A percentile compares a stretch with the other conserved stretches of the same genome.
Conservation (phyloP, 2,797 vertebrate species). For the Paratrypauchen microcephalus region DNA sequence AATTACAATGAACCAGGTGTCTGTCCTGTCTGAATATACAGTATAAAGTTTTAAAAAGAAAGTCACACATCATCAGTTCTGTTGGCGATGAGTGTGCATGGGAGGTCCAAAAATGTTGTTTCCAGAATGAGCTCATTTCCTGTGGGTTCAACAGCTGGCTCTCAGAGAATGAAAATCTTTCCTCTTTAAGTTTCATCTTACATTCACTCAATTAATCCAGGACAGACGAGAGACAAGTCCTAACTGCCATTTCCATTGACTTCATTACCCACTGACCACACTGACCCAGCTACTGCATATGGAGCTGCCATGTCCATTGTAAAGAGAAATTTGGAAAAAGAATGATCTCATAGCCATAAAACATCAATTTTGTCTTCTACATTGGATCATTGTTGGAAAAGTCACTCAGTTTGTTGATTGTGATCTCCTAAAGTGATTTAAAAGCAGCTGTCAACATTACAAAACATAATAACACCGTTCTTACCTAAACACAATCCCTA, state of each 20-base stretch:
- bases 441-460: conserved; percentile 8
- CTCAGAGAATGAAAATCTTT: conserved; percentile 31
- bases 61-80: conserved; percentile 18
- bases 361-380: conserved; percentile 19
- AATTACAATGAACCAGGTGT: conserved; percentile 9
- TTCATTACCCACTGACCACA: conserved; percentile 27
- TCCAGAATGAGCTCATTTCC: conserved; percentile 62
- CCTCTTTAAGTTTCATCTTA: conserved; percentile 39
- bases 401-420: conserved; percentile 20
- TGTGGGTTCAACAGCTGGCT: conserved; percentile 50
- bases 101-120: conserved; percentile 31
- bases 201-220: conserved; percentile 22
- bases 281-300: conserved; percentile 19
- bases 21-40: not conserved
- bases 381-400: conserved; percentile 47
- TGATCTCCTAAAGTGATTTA: conserved; percentile 20
- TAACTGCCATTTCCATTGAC: conserved; percentile 45
- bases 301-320: conserved; percentile 21
- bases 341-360: conserved; percentile 43
- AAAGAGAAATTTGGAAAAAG: conserved; percentile 38
- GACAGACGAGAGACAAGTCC: conserved; percentile 27
- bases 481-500: conserved; percentile 36
- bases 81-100: conserved; percentile 4
- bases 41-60: conserved; percentile 1
- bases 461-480: conserved; percentile 37